Evolutionary conservation across 1,140 invertebrate genomes (phyloP).

Genomic region (Parasteatoda tepidariorum): DNA sequence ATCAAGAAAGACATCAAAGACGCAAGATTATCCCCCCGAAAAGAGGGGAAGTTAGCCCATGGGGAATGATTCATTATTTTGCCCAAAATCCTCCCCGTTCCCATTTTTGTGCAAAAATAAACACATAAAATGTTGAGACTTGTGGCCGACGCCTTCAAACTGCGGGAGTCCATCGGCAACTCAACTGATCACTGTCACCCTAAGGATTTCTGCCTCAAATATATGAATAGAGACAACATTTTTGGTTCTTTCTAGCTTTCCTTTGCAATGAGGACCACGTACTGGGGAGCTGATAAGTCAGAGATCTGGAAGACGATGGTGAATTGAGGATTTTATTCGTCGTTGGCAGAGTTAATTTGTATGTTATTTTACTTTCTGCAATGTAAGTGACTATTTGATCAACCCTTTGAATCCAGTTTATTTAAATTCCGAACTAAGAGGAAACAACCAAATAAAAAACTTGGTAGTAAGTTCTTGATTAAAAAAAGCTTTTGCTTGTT

Average conservation of each 20-base stretch:
- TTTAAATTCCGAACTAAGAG: no score
- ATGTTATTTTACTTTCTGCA: no score
- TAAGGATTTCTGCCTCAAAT: not conserved
- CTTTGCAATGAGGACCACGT: not conserved
- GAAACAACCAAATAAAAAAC: no score
- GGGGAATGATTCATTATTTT: constrained; percentile 14
- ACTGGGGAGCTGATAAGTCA: not conserved
- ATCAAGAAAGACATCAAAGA: constrained; percentile 39
- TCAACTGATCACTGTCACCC: constrained; percentile 12
- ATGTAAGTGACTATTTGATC: no score
- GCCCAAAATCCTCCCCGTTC: not conserved
- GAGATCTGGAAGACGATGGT: not conserved
- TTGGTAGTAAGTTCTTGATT: no score
- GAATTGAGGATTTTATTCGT: not conserved
- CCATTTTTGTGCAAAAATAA: constrained; percentile 9
- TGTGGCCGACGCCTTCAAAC: no score
- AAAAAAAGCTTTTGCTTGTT: no score
- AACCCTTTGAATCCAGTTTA: no score
- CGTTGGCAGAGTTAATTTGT: no score
- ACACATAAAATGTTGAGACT: not conserved
- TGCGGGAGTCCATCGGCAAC: not conserved
- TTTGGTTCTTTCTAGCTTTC: not conserved
- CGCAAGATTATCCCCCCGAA: constrained; percentile 3
- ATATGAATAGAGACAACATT: not conserved
- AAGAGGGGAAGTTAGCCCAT: not conserved